Evolutionary conservation across 2,888 invertebrate species (phyloP), one percentile per base, ranked within the genome.

Genomic region (Noctua pronuba): DNA sequence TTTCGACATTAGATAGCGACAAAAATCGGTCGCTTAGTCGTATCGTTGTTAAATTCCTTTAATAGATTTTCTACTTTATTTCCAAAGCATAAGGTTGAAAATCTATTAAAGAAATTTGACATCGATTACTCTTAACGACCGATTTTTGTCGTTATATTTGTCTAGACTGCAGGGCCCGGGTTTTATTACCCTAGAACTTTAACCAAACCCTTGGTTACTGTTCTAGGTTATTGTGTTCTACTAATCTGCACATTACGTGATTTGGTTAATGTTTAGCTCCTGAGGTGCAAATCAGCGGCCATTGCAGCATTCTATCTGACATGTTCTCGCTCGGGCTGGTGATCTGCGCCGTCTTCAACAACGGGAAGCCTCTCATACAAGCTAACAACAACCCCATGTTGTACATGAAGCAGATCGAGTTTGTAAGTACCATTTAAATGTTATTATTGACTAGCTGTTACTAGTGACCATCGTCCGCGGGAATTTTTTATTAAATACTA

Each of bases 301-400:
- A 97, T 70, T 98, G 98, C 96, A 98, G 98, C 92, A 98, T 98
- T 74, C 97, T 98, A 66, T 99, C 99, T 89, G 99, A 99, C 95
- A 99, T 99, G 98, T 99, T 98, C 95, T 99, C 99, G 0, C 97
- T 99, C 87, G 99, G 99, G 31, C 98, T 99, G 97, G 98, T 99
- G 74, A 98, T 99, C 89, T 99, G 99, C 93, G 98, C 99, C 79
- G 97, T 99, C 77, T 99, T 99, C 97, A 99, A 99, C 96, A 97
- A 98, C 83, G 99, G 99, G 55, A 97, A 98, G 87, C 98, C 99
- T 0, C 97, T 99, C 64, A 98, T 99, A 85, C 99, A 99, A 93
- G 98, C 99, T 24, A 98, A 98, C 92, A 98, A 99, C 95, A 99
- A 98, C 90, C 98, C 98, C 66, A 98, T 98, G 84, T 97, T 98